Evolutionary conservation across 2,797 vertebrate species (phyloP).

Genomic region (Chrysocyon brachyurus): DNA sequence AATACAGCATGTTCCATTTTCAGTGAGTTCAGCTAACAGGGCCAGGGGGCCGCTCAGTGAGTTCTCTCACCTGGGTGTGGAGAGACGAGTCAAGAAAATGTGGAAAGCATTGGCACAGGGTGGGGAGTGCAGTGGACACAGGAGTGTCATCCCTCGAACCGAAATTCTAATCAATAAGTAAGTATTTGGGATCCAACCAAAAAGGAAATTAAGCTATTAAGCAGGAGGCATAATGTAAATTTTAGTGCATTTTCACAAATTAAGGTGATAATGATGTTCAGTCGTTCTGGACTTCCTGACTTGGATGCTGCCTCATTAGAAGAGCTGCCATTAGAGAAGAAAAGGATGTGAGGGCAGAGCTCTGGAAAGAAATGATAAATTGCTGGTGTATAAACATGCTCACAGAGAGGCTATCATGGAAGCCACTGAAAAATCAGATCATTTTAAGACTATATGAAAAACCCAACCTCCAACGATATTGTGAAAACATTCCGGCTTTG

Average conservation of each 20-base stretch:
- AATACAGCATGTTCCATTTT: background rate
- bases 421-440: background rate
- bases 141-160: accelerated
- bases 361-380: background rate
- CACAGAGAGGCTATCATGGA: background rate
- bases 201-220: background rate
- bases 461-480: background rate
- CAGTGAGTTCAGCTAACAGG: background rate
- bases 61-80: background rate
- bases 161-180: too few relatives aligned
- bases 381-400: background rate
- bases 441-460: background rate
- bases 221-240: background rate
- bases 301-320: background rate
- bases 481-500: background rate
- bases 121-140: accelerated
- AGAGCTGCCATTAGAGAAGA: background rate
- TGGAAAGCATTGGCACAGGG: too few relatives aligned
- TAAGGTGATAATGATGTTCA: background rate
- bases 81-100: background rate
- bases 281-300: background rate
- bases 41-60: background rate
- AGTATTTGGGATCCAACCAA: background rate
- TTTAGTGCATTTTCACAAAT: background rate
- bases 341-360: background rate